Evolutionary conservation across 2,888 invertebrate species (phyloP), one percentile per base, ranked within the genome.

Genomic region (Agonopterix heracliana): DNA sequence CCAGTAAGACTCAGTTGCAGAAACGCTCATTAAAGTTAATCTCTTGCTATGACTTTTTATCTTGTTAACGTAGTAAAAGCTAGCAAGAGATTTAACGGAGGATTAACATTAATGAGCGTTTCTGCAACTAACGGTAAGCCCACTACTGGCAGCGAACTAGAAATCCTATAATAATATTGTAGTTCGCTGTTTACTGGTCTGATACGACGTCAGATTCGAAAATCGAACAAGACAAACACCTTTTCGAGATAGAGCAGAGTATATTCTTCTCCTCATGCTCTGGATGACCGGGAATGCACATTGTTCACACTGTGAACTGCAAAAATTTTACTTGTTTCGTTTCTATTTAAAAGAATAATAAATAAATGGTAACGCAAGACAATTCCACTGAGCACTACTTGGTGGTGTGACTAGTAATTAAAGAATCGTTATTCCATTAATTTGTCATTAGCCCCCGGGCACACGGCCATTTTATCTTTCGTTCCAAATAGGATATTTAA

Each of bases 401-500:
- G 66, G 61, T 62, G 56, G 51, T 74, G 56, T 77, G 76, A 54
- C 57, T 38, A 12, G 47, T 49, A 53, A 63, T 56, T 45, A 35
- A 11, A 59, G 63, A 65, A 68, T 59, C 51, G 63, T 64, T 67
- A 74, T 62, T 60, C 71, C 69, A 84, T 85, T 83, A 80, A 81
- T 79, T 75, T 71, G 61, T 77, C 79, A 78, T 86, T 85, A 86
- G 59, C 55, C 54, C 55, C 54, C 50, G 55, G n/a, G 47, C 56
- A 47, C 56, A 54, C 60, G 57, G 56, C 59, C 59, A 66, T 66
- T 61, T 77, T 78, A 78, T 77, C 77, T 49, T 41, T 59, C 71
- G 81, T 61, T 77, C 81, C 50, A 77, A 81, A 82, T 81, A 70
- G 68, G 58, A 60, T 68, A 66, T 70, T 74, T 72, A 67, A 63